Percentiles rank a stretch among this genome's conserved stretches.
These are phyloP conservation scores for Drosophila ambigua DNA, from an alignment of 1,140 invertebrate genomes.

Conservation along the genomic window DNA sequence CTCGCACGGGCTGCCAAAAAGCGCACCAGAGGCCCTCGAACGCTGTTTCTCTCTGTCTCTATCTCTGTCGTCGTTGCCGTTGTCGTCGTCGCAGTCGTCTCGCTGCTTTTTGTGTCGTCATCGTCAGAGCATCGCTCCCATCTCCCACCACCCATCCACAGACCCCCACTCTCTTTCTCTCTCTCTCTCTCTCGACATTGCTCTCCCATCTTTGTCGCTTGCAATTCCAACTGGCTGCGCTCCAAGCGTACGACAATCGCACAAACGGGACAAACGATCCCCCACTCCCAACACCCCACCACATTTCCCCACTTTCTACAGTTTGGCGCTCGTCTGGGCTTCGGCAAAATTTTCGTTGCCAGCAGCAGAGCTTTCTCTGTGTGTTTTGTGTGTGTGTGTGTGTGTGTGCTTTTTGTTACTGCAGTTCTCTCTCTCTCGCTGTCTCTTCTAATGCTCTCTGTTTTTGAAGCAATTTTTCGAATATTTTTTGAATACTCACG, in stretches of 20 bases:
- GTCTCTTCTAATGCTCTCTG: neutral
- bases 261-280: constrained; percentile 15
- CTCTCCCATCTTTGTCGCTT: constrained; percentile 35
- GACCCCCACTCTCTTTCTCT: neutral
- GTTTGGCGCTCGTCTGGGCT: constrained; percentile 22
- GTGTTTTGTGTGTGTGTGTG: constrained; percentile 11
- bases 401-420: constrained; percentile 1
- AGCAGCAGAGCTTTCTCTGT: constrained; percentile 28
- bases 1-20: constrained; percentile 76
- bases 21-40: constrained; percentile 73
- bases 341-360: constrained; percentile 36
- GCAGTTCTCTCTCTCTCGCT: constrained; percentile 1
- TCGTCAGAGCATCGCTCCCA: constrained; percentile 36
- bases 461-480: constrained; percentile 14
- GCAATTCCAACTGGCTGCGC: constrained; percentile 72
- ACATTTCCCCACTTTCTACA: neutral
- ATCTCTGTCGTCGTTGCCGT: constrained; percentile 25
- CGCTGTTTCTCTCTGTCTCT: constrained; percentile 40
- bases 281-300: constrained; percentile 9
- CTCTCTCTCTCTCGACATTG: constrained; percentile 7
- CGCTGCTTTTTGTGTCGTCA: constrained; percentile 74
- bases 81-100: constrained; percentile 35
- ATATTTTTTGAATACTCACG: constrained; percentile 15
- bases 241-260: constrained; percentile 50
- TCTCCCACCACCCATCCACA: neutral